Conservation (phyloP, 2,888 invertebrate species). For the Macaria liturata region DNA sequence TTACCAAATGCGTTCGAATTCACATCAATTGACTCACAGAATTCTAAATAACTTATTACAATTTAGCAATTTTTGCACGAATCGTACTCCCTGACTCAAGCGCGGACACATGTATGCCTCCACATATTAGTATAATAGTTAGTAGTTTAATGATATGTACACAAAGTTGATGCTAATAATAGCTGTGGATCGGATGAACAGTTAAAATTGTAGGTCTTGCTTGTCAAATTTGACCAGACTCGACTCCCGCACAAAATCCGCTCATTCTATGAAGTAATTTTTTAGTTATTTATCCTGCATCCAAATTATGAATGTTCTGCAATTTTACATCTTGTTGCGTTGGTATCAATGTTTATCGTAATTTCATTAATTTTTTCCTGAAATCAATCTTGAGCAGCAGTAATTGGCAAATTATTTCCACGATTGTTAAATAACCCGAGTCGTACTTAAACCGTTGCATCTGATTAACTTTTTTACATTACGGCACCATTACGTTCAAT, state of each 20-base stretch:
- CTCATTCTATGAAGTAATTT: too few species aligned
- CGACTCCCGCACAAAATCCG: too few species aligned
- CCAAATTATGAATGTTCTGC: too few species aligned
- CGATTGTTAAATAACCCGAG: conserved; percentile 28
- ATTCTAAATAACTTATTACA: conserved; percentile 31
- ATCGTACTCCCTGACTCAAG: conserved; percentile 22
- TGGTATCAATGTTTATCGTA: conserved; percentile 7
- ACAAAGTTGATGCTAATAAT: too few species aligned
- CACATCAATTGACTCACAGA: conserved; percentile 44
- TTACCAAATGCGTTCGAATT: conserved; percentile 37
- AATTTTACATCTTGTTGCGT: background rate
- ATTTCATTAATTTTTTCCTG: conserved; percentile 3
- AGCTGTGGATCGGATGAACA: too few species aligned
- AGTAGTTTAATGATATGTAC: too few species aligned
- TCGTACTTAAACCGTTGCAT: conserved; percentile 27
- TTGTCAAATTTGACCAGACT: too few species aligned
- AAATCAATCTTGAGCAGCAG: conserved; percentile 7
- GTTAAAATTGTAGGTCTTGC: too few species aligned
- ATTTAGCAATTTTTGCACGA: conserved; percentile 26
- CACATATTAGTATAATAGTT: too few species aligned
- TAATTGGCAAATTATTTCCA: conserved; percentile 17
- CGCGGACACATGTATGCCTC: too few species aligned
- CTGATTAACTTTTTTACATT: conserved; percentile 34
- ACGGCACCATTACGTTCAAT: conserved; percentile 33
- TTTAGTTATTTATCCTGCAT: too few species aligned